Evolutionary conservation across 30 jellyfish, hydroid and myxozoan genomes (phyloP).

Genomic region (Hydractinia echinata): DNA sequence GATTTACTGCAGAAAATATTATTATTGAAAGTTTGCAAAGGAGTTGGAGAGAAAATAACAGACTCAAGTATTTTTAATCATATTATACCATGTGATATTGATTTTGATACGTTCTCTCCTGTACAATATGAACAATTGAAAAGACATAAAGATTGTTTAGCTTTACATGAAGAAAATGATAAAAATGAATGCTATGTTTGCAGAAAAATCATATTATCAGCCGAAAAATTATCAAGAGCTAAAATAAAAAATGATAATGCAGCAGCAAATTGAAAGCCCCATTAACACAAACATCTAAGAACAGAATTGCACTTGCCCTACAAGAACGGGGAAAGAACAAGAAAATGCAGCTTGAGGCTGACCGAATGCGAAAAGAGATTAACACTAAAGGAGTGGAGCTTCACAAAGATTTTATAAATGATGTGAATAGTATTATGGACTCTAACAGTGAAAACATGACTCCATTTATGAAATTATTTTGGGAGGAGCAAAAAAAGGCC

Average conservation of each 20-base stretch:
- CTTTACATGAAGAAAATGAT: too few relatives aligned
- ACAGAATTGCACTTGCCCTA: conserved; percentile 33
- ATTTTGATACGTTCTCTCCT: too few relatives aligned
- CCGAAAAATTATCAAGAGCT: too few relatives aligned
- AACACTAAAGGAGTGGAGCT: conserved; percentile 31
- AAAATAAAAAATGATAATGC: not conserved
- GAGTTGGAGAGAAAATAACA: too few relatives aligned
- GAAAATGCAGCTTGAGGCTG: conserved; percentile 2
- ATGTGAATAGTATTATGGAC: conserved; percentile 24
- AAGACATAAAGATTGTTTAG: too few relatives aligned
- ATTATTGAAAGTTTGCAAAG: too few relatives aligned
- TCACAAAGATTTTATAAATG: conserved; percentile 30
- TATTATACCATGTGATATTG: too few relatives aligned
- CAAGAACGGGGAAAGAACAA: conserved; percentile 23
- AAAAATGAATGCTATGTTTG: too few relatives aligned
- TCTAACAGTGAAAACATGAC: conserved; percentile 25
- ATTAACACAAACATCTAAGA: conserved; percentile 31
- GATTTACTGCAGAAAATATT: too few relatives aligned
- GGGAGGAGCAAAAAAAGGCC: conserved; percentile 42
- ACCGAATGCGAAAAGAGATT: conserved; percentile 28
- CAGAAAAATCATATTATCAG: too few relatives aligned
- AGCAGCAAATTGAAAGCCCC: conserved; percentile 48
- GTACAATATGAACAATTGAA: too few relatives aligned
- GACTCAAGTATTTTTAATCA: too few relatives aligned
- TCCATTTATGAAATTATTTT: conserved; percentile 53